Percentiles rank a stretch among this genome's conserved stretches.
phyloP scores from a whole-genome alignment of 2,113 vertebrate genomes.

The Petaurus breviceps region DNA sequence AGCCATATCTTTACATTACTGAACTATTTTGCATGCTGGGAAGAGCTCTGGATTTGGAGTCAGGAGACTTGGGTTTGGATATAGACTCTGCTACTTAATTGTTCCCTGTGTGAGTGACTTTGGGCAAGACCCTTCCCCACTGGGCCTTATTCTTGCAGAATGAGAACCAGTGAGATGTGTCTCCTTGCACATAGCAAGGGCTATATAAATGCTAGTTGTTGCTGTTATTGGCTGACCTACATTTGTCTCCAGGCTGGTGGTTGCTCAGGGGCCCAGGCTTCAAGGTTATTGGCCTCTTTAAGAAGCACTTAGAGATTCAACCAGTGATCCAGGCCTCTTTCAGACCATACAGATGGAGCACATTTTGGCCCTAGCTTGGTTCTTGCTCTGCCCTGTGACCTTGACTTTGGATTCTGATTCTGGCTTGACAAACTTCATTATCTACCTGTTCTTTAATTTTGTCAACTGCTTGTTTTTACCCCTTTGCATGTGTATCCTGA shows the following conservation, averaged over 20 bases:
- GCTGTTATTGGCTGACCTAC: background rate
- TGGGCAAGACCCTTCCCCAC: background rate
- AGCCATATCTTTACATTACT: background rate
- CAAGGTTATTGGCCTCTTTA: background rate
- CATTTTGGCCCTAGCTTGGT: background rate
- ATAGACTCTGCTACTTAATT: background rate
- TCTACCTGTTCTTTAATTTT: background rate
- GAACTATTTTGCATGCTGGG: background rate
- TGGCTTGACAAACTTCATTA: background rate
- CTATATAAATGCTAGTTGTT: background rate
- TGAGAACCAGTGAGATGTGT: background rate
- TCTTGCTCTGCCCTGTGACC: background rate
- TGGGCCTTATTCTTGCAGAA: background rate
- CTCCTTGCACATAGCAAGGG: background rate
- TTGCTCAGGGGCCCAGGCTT: background rate
- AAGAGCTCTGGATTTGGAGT: background rate
- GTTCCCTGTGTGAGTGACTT: background rate
- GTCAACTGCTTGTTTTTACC: background rate
- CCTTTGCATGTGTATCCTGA: background rate
- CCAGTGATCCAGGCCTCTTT: background rate
- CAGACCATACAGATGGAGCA: background rate
- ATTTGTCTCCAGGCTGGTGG: background rate
- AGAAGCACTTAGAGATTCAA: background rate
- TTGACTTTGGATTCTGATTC: background rate
- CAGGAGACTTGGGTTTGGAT: background rate